Evolutionary conservation across 23 tunicate genomes (phyloP).

Genomic region (Botrylloides violaceus): DNA sequence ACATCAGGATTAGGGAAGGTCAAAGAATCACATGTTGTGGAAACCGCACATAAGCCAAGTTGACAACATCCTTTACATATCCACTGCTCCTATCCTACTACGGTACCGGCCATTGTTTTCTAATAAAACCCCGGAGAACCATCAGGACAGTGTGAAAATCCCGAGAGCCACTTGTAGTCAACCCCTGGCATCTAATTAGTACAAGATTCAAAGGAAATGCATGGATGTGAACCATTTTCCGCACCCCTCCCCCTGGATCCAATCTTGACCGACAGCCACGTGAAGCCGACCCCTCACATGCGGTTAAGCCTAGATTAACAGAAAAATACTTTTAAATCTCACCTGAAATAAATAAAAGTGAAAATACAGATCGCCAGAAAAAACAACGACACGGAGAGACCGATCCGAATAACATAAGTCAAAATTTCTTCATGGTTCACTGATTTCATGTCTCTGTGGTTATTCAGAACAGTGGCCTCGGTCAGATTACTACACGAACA

Average conservation of each 20-base stretch:
- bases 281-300: not conserved
- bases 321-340: not conserved
- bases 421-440: slow-evolving; percentile 16
- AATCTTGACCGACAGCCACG: not conserved
- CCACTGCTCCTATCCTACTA: too few relatives aligned
- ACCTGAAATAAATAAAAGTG: slow-evolving; percentile 76
- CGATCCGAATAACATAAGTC: slow-evolving; percentile 39
- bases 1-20: too few relatives aligned
- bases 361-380: slow-evolving; percentile 60
- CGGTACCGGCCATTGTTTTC: too few relatives aligned
- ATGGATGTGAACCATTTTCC: not conserved
- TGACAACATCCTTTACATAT: too few relatives aligned
- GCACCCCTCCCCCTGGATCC: not conserved
- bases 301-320: not conserved
- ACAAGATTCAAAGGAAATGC: too few relatives aligned
- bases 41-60: not conserved
- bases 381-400: slow-evolving; percentile 53
- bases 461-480: slow-evolving; percentile 52
- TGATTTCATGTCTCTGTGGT: slow-evolving; percentile 18
- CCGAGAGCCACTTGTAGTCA: too few relatives aligned
- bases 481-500: slow-evolving; percentile 71
- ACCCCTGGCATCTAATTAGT: too few relatives aligned
- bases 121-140: too few relatives aligned
- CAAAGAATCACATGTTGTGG: too few relatives aligned
- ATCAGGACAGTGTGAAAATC: too few relatives aligned